Evolutionary conservation across 1,140 invertebrate species (phyloP).

Genomic region (Ceratina australensis): DNA sequence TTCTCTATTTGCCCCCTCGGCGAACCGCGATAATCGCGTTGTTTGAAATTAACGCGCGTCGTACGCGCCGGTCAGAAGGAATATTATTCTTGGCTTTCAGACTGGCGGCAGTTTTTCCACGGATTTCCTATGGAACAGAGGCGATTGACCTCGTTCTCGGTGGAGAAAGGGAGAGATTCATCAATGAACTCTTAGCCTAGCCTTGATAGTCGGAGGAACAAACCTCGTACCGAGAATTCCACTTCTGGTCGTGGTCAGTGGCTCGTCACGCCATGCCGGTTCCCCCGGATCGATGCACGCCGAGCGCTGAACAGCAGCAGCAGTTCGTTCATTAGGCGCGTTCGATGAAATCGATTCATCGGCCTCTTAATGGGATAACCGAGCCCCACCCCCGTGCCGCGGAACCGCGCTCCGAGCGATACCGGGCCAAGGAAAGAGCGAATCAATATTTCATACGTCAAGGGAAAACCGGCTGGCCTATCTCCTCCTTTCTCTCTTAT

Average conservation of each 20-base stretch:
- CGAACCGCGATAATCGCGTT: not conserved
- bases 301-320: not conserved
- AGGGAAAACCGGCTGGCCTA: not conserved
- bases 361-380: slow-evolving; percentile 42
- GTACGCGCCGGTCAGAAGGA: not conserved
- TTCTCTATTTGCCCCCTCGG: not conserved
- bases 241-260: slow-evolving; percentile 7
- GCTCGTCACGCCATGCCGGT: not conserved
- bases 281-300: slow-evolving; percentile 35
- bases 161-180: slow-evolving; percentile 42
- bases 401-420: not conserved
- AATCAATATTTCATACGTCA: slow-evolving; percentile 7
- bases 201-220: slow-evolving; percentile 11
- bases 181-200: slow-evolving; percentile 51
- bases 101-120: slow-evolving; percentile 36
- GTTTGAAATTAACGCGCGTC: slow-evolving; percentile 24
- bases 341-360: slow-evolving; percentile 61
- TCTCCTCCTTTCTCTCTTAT: slow-evolving; percentile 4
- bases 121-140: slow-evolving; percentile 52
- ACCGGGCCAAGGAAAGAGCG: not conserved
- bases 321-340: slow-evolving; percentile 49
- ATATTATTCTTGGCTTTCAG: not conserved
- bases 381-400: not conserved
- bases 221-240: slow-evolving; percentile 51
- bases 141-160: slow-evolving; percentile 42